These are phyloP conservation scores for Acleris holmiana DNA, from an alignment of 2,888 invertebrate species.

Conservation along the genomic window DNA sequence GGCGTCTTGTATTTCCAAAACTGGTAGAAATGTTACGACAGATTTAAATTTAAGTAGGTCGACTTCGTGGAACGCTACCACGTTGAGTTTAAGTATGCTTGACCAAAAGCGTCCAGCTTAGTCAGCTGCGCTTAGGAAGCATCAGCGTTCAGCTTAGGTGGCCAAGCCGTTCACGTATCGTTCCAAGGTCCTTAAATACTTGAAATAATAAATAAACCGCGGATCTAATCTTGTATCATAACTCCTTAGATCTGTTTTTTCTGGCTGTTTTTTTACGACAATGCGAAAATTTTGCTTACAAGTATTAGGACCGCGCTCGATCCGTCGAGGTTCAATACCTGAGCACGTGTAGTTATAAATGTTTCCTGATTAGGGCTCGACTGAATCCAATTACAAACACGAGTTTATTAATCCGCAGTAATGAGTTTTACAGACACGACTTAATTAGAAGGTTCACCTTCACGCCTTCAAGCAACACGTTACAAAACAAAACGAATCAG, in stretches of 20 bases:
- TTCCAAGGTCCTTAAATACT: no score
- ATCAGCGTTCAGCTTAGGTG: neutral
- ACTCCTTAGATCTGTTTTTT: neutral
- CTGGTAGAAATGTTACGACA: constrained; percentile 5
- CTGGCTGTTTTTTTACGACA: neutral
- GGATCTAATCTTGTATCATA: no score
- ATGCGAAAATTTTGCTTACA: constrained; percentile 17
- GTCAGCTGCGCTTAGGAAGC: no score
- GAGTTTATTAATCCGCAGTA: constrained; percentile 42
- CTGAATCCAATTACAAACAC: constrained; percentile 53
- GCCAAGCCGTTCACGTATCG: no score
- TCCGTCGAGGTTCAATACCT: constrained; percentile 53
- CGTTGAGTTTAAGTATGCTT: neutral
- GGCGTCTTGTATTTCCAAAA: constrained; percentile 7
- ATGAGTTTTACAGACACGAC: constrained; percentile 8
- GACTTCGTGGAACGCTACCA: constrained; percentile 7
- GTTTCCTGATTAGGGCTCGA: constrained; percentile 46
- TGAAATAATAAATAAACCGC: no score
- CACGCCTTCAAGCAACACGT: constrained; percentile 1
- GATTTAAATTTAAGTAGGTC: neutral
- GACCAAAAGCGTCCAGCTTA: neutral
- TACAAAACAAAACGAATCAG: neutral
- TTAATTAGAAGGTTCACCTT: constrained; percentile 3
- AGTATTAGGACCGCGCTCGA: constrained; percentile 37
- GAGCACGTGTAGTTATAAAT: constrained; percentile 52